Base-by-base conservation (phyloP, 2,888 invertebrate genomes). In the Hirtodrosophila alboralis region DNA sequence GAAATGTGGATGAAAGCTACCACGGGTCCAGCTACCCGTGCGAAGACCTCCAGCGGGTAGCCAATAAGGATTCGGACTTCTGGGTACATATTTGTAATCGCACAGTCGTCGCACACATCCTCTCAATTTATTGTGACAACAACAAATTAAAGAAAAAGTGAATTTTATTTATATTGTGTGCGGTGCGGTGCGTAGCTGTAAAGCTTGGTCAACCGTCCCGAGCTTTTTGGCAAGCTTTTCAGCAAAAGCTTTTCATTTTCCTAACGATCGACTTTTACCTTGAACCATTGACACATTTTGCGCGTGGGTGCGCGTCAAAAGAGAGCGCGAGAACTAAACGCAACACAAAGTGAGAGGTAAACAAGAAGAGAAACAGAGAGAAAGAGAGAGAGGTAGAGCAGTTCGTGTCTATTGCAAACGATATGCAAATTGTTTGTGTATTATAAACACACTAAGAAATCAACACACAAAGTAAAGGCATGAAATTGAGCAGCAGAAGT, bases 211-310 rank as follows among this genome's bases (percentile, higher is more conserved):
- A 41, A 26, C 13, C 37, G 27, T 27, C n/a, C 14, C 5, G 26
- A 52, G 41, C 51, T 43, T 52, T 28, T 30, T 1, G 9, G 16
- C 5, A 30, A 52, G 41, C 51, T 43, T 52, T 28, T 30, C 3
- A 9, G 27, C 13, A 2, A 8, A 36, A 56, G 45, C 54, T 44
- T 64, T 37, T 31, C 7, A 37, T 16, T 26, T 44, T 40, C 34
- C 21, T 53, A 10, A 30, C 30, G 51, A 58, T 33, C 49, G 47
- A 30, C 28, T 40, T 33, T 52, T 62, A 83, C 78, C 84, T 79
- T 79, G 78, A 79, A 71, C 78, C 75, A 79, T 70, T 79, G 84
- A 71, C 83, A 79, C 78, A 79, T 65, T 77, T 79, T 47, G 37
- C 40, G 67, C 52, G 70, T 70, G 71, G 71, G 78, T 27, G 69